These are phyloP conservation scores for Erythrocercus mccallii DNA, from an alignment of 2,113 vertebrate species.

Conservation along the genomic window DNA sequence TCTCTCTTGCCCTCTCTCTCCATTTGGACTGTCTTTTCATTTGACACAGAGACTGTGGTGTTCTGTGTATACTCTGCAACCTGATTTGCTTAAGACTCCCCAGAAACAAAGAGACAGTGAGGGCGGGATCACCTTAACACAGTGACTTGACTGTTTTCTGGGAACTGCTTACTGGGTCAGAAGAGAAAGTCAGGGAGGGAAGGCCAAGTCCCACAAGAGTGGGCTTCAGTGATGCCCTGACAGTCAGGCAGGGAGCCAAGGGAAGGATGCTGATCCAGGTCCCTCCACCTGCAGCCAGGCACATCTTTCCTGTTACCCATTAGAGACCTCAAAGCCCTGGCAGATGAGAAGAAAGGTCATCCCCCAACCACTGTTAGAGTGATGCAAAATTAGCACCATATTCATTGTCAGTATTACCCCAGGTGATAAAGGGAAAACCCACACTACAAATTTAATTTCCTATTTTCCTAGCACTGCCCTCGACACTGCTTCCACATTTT, in stretches of 20 bases:
- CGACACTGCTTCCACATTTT: neutral
- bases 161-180: neutral
- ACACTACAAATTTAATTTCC: neutral
- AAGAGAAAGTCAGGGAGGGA: neutral
- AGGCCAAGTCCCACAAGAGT: neutral
- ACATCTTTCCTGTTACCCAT: neutral
- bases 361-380: neutral
- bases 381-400: neutral
- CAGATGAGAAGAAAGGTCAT: neutral
- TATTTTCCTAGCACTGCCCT: neutral
- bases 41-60: neutral
- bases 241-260: neutral
- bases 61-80: neutral
- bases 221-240: neutral
- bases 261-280: neutral
- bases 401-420: neutral
- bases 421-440: neutral
- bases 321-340: neutral
- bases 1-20: neutral
- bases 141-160: conserved; percentile 43
- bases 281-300: neutral
- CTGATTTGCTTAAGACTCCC: conserved; percentile 3
- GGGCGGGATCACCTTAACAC: conserved; percentile 2
- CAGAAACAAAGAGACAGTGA: conserved; percentile 13
- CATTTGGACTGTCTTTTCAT: conserved; percentile 2